Conservation (phyloP, 92 coral and sea anemone species). For the Anthopleura xanthogrammica region DNA sequence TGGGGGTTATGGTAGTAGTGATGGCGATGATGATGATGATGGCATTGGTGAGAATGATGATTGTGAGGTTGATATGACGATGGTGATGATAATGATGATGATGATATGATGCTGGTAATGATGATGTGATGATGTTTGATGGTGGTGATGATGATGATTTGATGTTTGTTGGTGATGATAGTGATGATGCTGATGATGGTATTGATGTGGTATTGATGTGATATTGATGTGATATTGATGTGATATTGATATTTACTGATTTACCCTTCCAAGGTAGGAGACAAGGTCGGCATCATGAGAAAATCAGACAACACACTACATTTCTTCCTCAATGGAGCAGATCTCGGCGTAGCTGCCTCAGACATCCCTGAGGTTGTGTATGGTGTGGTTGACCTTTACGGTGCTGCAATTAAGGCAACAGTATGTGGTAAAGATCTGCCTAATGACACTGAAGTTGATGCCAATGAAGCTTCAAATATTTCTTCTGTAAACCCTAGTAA, state of each 20-base stretch:
- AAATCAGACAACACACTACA: constrained; percentile 64
- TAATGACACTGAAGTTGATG: neutral
- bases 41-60: neutral
- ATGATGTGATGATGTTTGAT: too few relatives aligned
- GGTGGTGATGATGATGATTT: neutral
- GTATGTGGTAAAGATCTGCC: constrained; percentile 33
- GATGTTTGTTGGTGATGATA: neutral
- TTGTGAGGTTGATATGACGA: neutral
- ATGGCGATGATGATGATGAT: neutral
- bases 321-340: constrained; percentile 79
- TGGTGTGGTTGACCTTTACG: constrained; percentile 92
- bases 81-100: neutral
- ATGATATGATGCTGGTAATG: neutral
- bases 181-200: neutral
- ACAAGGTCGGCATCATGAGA: constrained; percentile 81
- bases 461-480: constrained; percentile 10
- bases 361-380: constrained; percentile 68
- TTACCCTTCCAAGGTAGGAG: constrained; percentile 47
- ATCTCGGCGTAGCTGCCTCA: constrained; percentile 80
- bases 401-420: constrained; percentile 87
- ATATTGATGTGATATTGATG: neutral
- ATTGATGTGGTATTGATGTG: neutral
- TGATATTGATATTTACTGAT: neutral
- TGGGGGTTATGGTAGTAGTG: neutral
- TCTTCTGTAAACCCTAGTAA: constrained; percentile 15